Evolutionary conservation across 2,888 invertebrate genomes (phyloP).

Genomic region (Ornithoptera alexandrae): DNA sequence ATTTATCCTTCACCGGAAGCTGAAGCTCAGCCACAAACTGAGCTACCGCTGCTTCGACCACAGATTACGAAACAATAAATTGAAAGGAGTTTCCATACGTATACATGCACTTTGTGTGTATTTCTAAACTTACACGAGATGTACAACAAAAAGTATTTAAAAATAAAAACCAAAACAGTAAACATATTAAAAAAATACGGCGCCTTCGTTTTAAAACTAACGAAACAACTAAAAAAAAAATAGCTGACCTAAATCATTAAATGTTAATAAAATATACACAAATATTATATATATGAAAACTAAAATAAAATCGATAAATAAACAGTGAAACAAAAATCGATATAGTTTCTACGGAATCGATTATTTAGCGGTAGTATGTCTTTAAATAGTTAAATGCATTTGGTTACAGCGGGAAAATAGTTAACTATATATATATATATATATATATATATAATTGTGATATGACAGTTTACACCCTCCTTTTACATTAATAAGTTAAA

Average conservation of each 20-base stretch:
- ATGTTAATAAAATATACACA: background rate
- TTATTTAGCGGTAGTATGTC: constrained; percentile 13
- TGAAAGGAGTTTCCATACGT: background rate
- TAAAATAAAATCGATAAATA: background rate
- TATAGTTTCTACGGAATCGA: background rate
- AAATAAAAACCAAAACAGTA: constrained; percentile 13
- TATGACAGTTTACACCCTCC: constrained; percentile 71
- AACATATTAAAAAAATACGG: constrained; percentile 19
- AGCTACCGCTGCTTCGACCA: too few relatives aligned
- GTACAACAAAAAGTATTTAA: constrained; percentile 18
- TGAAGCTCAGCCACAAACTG: too few relatives aligned
- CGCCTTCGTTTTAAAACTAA: constrained; percentile 4
- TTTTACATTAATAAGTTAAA: constrained; percentile 28
- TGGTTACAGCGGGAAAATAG: constrained; percentile 20
- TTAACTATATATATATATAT: constrained; percentile 47
- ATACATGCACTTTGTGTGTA: constrained; percentile 10
- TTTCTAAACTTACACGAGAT: constrained; percentile 20
- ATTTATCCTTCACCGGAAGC: too few relatives aligned
- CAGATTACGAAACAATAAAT: constrained; percentile 1
- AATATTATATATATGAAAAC: background rate
- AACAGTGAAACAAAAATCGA: background rate
- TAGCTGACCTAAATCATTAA: too few relatives aligned
- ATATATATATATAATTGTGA: constrained; percentile 58
- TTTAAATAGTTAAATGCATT: constrained; percentile 27
- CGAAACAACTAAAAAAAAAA: constrained; percentile 2